phyloP scores from a whole-genome alignment of 2,888 invertebrate genomes.

The Ennomos quercinarius region DNA sequence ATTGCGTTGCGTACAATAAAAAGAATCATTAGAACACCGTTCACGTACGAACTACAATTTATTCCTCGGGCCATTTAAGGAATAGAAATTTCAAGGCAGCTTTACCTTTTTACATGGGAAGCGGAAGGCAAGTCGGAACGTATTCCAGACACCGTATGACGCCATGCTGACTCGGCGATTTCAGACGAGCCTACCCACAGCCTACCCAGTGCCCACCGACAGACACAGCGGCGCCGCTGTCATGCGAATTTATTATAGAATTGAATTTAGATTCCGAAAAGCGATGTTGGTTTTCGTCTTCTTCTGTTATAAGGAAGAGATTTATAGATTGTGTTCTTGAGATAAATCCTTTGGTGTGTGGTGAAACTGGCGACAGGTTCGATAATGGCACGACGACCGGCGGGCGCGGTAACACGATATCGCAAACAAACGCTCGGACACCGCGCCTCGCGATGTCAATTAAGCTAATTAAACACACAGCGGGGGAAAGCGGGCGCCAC shows the following conservation, averaged over 20 bases:
- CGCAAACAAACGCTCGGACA: slow-evolving; percentile 83
- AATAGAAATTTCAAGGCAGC: slow-evolving; percentile 70
- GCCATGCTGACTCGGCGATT: slow-evolving; percentile 67
- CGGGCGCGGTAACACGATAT: slow-evolving; percentile 75
- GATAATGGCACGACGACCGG: slow-evolving; percentile 51
- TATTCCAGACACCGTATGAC: slow-evolving; percentile 68
- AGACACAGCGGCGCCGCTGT: slow-evolving; percentile 53
- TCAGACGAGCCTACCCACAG: slow-evolving; percentile 50
- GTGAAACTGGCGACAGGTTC: slow-evolving; percentile 30
- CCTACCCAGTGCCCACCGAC: too few relatives aligned
- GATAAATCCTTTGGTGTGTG: slow-evolving; percentile 9
- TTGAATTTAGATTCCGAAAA: slow-evolving; percentile 30
- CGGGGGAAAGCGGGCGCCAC: slow-evolving; percentile 66
- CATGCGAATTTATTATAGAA: slow-evolving; percentile 44
- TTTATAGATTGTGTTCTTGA: slow-evolving; percentile 3
- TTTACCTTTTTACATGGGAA: slow-evolving; percentile 69
- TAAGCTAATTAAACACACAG: slow-evolving; percentile 84
- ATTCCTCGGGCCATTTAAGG: slow-evolving; percentile 71
- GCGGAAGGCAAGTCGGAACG: slow-evolving; percentile 66
- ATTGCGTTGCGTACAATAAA: slow-evolving; percentile 49
- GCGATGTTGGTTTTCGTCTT: slow-evolving; percentile 11
- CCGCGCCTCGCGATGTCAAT: slow-evolving; percentile 84
- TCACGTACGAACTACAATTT: slow-evolving; percentile 75
- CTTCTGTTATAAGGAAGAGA: slow-evolving; percentile 9
- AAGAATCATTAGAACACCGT: slow-evolving; percentile 61